Percentiles rank a stretch among this genome's conserved stretches.
Conservation (phyloP, 2,113 vertebrate species). For the Formicarius rufipectus region DNA sequence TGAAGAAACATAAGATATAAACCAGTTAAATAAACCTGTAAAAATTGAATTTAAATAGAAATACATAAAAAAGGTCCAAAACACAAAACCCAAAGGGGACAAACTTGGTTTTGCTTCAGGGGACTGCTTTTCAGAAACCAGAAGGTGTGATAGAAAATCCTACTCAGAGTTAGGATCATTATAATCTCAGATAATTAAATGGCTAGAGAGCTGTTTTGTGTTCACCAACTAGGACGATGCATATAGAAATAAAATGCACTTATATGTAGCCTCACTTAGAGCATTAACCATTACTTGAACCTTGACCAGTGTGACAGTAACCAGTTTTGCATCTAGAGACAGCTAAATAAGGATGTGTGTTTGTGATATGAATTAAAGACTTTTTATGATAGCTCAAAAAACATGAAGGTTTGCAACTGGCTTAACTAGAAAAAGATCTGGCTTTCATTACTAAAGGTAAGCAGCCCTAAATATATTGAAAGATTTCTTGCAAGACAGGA, state of each 20-base stretch:
- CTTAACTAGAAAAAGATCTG: slow-evolving; percentile 5
- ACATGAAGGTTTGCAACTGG: neutral
- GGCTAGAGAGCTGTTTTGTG: slow-evolving; percentile 46
- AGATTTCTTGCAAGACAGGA: neutral
- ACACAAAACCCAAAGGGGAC: neutral
- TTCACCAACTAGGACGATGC: slow-evolving; percentile 35
- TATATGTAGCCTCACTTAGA: slow-evolving; percentile 30
- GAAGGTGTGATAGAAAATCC: slow-evolving; percentile 14
- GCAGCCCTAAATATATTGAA: neutral
- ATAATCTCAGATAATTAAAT: slow-evolving; percentile 58
- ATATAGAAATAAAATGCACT: neutral
- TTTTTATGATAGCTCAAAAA: neutral
- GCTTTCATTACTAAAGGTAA: slow-evolving; percentile 20
- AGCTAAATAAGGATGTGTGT: slow-evolving; percentile 21
- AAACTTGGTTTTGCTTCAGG: neutral
- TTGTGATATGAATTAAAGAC: slow-evolving; percentile 7
- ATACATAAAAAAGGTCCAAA: neutral
- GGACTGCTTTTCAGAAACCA: slow-evolving; percentile 20
- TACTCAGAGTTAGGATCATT: slow-evolving; percentile 41
- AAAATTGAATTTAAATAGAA: neutral
- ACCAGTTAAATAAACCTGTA: neutral
- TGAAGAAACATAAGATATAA: neutral
- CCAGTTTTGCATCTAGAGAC: slow-evolving; percentile 4
- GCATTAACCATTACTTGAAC: slow-evolving; percentile 64
- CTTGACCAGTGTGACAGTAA: slow-evolving; percentile 59